phyloP scores from a whole-genome alignment of 2,113 vertebrate genomes.

The Perca schrenkii region DNA sequence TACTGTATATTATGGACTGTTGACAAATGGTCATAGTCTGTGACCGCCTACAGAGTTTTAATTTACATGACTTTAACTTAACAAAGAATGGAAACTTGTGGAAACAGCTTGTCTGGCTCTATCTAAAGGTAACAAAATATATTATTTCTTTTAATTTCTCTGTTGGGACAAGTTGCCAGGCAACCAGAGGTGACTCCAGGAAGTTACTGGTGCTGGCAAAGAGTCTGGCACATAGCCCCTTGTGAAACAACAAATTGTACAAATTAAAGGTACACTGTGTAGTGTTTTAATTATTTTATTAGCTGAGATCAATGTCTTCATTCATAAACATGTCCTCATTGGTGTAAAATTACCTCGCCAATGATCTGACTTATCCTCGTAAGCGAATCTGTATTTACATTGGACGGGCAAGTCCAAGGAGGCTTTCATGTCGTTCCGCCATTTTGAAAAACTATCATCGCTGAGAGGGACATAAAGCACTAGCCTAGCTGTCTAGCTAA shows the following conservation, averaged over 20 bases:
- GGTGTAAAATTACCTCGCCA: too few relatives aligned
- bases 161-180: slow-evolving; percentile 3
- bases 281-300: too few relatives aligned
- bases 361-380: too few relatives aligned
- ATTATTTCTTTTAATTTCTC: neutral
- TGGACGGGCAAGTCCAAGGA: too few relatives aligned
- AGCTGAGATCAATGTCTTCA: too few relatives aligned
- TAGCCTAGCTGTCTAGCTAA: too few relatives aligned
- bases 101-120: neutral
- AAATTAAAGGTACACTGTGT: neutral
- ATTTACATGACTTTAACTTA: neutral
- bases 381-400: too few relatives aligned
- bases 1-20: neutral
- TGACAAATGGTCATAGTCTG: neutral
- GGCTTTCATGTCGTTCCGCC: too few relatives aligned
- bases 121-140: neutral
- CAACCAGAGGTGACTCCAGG: neutral
- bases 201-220: neutral
- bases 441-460: too few relatives aligned
- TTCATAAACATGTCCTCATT: too few relatives aligned
- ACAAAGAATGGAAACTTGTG: neutral
- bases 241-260: neutral
- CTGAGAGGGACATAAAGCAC: too few relatives aligned
- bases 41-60: neutral
- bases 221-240: neutral